Evolutionary conservation across 2,797 vertebrate species (phyloP), one percentile per base, ranked within the genome.

Genomic region (Enteromius afrohamiltoni): DNA sequence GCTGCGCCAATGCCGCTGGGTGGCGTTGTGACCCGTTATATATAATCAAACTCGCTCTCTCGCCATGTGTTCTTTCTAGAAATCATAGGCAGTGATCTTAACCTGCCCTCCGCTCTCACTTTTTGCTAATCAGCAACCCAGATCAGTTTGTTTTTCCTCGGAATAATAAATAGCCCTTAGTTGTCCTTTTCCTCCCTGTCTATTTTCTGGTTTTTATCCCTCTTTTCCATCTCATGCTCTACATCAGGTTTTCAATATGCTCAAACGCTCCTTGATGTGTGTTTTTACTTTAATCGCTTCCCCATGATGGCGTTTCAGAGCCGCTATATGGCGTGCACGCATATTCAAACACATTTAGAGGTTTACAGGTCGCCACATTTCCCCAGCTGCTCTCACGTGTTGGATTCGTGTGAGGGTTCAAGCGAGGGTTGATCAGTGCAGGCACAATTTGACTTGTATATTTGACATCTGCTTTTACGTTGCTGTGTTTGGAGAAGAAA

Each of bases 111-210:
- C 51, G 49, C 67, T 37, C 60, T 88, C 68, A 88, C 87, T 65
- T 65, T 80, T 65, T 78, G 83, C 88, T 87, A 92, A 81, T 90
- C 84, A 69, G 75, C 49, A 83, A 45, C 58, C 79, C 60, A 85
- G 71, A 83, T 88, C 80, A 82, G 84, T 89, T 91, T 82, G 71
- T 86, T 89, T 93, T 91, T 85, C 19, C 77, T 85, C 34, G 60
- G 16, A 74, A 85, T 88, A 88, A 88, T 87, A 89, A 89, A 90
- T 83, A 82, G 79, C 82, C 47, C 58, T 51, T 34, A 79, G 82
- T 73, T 83, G 86, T 80, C 62, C 47, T 53, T 49, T 78, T 76
- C 53, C 71, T 47, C 77, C 16, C 68, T 29, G 14, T 77, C 17
- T 45, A 11, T 69, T 77, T 77, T 58, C 49, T 68, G 9, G 13